Conservation (phyloP, 2,888 invertebrate genomes). For the Microctonus hyperodae region DNA sequence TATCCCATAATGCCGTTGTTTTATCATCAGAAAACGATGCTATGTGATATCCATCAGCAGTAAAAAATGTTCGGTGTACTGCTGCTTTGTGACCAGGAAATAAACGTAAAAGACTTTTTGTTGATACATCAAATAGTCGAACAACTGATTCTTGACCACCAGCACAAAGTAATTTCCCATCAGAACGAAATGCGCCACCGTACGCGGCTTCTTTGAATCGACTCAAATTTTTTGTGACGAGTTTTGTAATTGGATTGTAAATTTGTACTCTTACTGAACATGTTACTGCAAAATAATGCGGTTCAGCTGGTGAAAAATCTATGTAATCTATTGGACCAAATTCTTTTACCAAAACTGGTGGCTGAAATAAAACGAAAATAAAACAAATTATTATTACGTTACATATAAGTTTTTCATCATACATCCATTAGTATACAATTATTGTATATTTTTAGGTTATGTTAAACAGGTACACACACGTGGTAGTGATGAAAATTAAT, state of each 20-base stretch:
- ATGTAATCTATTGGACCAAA: slow-evolving; percentile 91
- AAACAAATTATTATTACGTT: background rate
- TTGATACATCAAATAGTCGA: slow-evolving; percentile 86
- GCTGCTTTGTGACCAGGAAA: slow-evolving; percentile 85
- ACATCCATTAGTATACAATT: no score
- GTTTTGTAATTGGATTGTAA: slow-evolving; percentile 86
- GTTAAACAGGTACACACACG: background rate
- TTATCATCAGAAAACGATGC: slow-evolving; percentile 93
- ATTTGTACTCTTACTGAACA: slow-evolving; percentile 88
- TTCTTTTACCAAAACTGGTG: slow-evolving; percentile 88
- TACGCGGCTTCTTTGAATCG: slow-evolving; percentile 84
- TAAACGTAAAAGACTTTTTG: slow-evolving; percentile 81
- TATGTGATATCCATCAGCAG: slow-evolving; percentile 78
- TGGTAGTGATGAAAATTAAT: background rate
- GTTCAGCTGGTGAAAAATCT: slow-evolving; percentile 88
- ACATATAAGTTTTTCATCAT: background rate
- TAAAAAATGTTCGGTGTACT: slow-evolving; percentile 84
- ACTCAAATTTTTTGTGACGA: slow-evolving; percentile 81
- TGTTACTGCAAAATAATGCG: slow-evolving; percentile 91
- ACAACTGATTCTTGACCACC: slow-evolving; percentile 90
- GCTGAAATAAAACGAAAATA: slow-evolving; percentile 64
- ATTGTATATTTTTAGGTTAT: background rate
- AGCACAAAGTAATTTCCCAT: slow-evolving; percentile 83
- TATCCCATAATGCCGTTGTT: slow-evolving; percentile 88
- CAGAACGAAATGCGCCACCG: slow-evolving; percentile 83